Percentiles rank a stretch among this genome's conserved stretches.
These are phyloP conservation scores for Ascaphus truei DNA, from an alignment of 2,113 vertebrate genomes.

Conservation along the genomic window DNA sequence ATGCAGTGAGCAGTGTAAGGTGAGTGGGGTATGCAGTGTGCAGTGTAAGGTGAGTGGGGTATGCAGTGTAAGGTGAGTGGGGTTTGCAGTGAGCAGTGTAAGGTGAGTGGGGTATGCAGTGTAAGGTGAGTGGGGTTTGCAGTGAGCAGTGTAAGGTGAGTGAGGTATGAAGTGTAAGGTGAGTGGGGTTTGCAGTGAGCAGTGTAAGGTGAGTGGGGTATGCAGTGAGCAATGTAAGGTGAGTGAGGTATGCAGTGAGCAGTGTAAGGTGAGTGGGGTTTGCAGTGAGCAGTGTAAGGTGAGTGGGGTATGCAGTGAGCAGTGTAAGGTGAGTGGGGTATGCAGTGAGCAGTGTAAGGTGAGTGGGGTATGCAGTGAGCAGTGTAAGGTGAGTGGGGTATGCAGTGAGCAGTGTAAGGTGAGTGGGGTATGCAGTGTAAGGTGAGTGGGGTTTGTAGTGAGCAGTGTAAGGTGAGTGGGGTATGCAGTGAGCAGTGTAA, in stretches of 20 bases:
- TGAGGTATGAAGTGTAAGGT: slow-evolving; percentile 22
- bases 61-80: slow-evolving; percentile 56
- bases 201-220: slow-evolving; percentile 71
- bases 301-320: slow-evolving; percentile 72
- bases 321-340: slow-evolving; percentile 71
- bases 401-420: slow-evolving; percentile 87
- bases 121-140: slow-evolving; percentile 68
- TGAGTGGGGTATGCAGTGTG: slow-evolving; percentile 73
- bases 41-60: slow-evolving; percentile 72
- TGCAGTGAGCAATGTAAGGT: too few relatives aligned
- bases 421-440: slow-evolving; percentile 68
- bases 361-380: slow-evolving; percentile 67
- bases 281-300: too few relatives aligned
- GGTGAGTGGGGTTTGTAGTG: slow-evolving; percentile 57
- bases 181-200: slow-evolving; percentile 72
- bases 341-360: too few relatives aligned
- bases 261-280: slow-evolving; percentile 71
- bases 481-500: slow-evolving; percentile 81
- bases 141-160: slow-evolving; percentile 82
- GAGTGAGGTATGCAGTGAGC: slow-evolving; percentile 72
- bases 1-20: slow-evolving; percentile 74
- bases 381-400: slow-evolving; percentile 68
- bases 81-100: slow-evolving; percentile 79
- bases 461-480: too few relatives aligned
- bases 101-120: slow-evolving; percentile 59